These are phyloP conservation scores for Egretta garzetta DNA, from an alignment of 2,113 vertebrate species.

Conservation along the genomic window DNA sequence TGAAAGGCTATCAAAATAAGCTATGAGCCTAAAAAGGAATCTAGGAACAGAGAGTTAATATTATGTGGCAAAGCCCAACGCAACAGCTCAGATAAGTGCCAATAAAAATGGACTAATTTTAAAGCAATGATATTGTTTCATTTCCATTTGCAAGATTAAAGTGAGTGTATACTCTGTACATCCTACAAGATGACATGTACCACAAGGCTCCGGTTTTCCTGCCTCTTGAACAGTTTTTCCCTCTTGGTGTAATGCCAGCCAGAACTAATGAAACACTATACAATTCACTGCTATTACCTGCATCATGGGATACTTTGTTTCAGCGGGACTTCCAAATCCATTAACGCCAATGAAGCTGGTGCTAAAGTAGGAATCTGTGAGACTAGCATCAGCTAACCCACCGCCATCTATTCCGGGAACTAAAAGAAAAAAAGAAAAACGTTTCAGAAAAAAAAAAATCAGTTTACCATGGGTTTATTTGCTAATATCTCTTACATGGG, in stretches of 20 bases:
- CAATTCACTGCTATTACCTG: constrained; percentile 83
- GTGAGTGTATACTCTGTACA: neutral
- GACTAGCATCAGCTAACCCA: constrained; percentile 88
- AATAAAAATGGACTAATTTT: neutral
- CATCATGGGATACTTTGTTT: constrained; percentile 97
- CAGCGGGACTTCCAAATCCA: constrained; percentile 96
- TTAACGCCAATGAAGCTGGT: constrained; percentile 99
- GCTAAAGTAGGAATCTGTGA: constrained; percentile 99
- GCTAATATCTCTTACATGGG: neutral
- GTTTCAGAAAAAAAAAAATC: neutral
- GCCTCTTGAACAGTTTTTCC: neutral
- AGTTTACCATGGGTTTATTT: neutral
- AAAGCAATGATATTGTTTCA: neutral
- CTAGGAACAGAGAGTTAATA: neutral
- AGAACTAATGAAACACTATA: neutral
- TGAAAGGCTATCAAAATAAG: neutral
- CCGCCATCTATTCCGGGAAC: constrained; percentile 93
- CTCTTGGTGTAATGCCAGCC: neutral
- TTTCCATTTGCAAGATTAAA: neutral
- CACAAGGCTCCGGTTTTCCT: neutral
- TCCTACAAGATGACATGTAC: neutral
- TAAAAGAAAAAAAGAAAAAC: constrained; percentile 69
- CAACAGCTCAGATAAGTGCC: neutral
- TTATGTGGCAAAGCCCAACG: neutral
- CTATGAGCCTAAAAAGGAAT: neutral